These are phyloP conservation scores for Schizothorax lantsangensis DNA, from an alignment of 2,797 vertebrate genomes.

Conservation along the genomic window DNA sequence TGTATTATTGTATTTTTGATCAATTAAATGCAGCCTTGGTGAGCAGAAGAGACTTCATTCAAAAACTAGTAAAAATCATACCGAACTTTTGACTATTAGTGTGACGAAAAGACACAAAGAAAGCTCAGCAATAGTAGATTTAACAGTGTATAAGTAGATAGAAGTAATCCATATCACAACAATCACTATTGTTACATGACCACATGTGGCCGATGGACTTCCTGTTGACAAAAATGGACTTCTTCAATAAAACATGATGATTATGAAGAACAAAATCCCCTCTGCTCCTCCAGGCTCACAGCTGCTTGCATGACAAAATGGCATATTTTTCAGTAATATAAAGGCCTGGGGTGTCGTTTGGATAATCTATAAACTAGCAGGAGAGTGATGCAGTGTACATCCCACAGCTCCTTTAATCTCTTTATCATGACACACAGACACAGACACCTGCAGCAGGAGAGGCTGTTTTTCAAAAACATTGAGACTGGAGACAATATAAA, in stretches of 20 bases:
- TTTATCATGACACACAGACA: neutral
- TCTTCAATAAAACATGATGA: neutral
- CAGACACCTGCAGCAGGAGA: neutral
- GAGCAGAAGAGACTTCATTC: neutral
- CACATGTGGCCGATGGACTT: neutral
- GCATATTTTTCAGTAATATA: neutral
- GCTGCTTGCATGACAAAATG: neutral
- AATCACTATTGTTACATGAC: neutral
- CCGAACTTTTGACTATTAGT: neutral
- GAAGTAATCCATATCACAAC: neutral
- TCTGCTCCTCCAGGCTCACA: neutral
- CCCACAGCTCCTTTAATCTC: neutral
- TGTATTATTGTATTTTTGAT: neutral
- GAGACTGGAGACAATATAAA: neutral
- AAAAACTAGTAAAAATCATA: neutral
- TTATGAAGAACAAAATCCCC: neutral
- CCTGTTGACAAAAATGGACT: neutral
- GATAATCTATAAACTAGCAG: slow-evolving; percentile 10
- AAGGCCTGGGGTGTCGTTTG: neutral
- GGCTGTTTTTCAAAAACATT: neutral
- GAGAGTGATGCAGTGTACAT: neutral
- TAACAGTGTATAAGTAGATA: neutral
- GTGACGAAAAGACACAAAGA: neutral
- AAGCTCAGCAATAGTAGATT: neutral
- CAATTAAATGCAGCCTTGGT: neutral